Percentiles rank a stretch among this genome's conserved stretches.
Conservation (phyloP, 1,140 invertebrate species). For the Plodia interpunctella region DNA sequence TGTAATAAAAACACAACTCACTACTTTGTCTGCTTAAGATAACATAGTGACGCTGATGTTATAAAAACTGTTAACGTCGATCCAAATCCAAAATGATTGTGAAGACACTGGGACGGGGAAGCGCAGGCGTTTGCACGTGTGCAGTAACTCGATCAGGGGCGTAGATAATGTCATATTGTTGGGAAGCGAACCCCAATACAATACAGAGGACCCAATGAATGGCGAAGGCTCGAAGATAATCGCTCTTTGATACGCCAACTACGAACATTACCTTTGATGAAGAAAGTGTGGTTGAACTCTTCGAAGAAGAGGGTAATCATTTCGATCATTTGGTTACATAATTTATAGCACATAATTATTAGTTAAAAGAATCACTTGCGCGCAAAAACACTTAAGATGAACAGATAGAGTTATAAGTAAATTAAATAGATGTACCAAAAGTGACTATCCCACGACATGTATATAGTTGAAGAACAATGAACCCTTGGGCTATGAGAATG, state of each 20-base stretch:
- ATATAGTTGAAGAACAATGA: constrained; percentile 15
- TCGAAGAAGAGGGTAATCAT: background rate
- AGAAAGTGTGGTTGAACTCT: constrained; percentile 1
- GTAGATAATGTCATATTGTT: constrained; percentile 11
- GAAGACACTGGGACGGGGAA: constrained; percentile 6
- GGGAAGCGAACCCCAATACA: constrained; percentile 7
- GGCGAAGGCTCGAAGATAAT: constrained; percentile 7
- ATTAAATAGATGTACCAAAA: constrained; percentile 6
- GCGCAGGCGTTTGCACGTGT: constrained; percentile 11
- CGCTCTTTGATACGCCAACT: constrained; percentile 11
- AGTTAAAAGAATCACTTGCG: constrained; percentile 2
- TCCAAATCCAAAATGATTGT: background rate
- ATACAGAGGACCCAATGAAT: constrained; percentile 11
- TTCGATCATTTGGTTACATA: constrained; percentile 7
- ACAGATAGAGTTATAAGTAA: constrained; percentile 3
- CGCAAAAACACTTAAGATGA: constrained; percentile 13
- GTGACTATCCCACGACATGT: constrained; percentile 15
- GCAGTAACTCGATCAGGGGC: constrained; percentile 9
- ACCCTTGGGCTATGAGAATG: constrained; percentile 15
- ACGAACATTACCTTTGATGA: background rate
- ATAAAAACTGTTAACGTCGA: background rate
- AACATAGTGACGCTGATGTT: too few relatives aligned
- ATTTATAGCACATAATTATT: constrained; percentile 11
- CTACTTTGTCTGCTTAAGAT: too few relatives aligned
- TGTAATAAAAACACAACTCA: too few relatives aligned